Evolutionary conservation across 2,797 vertebrate genomes (phyloP), one percentile per base, ranked within the genome.

Genomic region (Melanotaenia boesemani): DNA sequence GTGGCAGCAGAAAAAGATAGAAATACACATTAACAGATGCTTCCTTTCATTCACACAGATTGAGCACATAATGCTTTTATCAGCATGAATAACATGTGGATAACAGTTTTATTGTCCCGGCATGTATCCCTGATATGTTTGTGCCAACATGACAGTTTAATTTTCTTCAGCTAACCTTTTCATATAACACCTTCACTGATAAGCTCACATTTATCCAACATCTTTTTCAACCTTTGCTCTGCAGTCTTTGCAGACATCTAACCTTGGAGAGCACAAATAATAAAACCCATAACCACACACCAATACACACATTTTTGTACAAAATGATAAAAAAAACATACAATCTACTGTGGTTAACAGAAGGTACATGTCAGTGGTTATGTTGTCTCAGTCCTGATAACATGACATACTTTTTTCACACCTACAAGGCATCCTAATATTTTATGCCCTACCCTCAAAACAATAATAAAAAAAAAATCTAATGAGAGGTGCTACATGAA

Each of bases 151-250:
- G 83, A 86, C 83, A 84, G 81, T 67, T 88, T 84, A 52, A 86
- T 88, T 84, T 84, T 67, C 76, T 76, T 28, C 48, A 5, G 48
- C 30, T 78, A 74, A 80, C 77, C 79, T 84, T 82, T 74, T 63
- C 63, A 74, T 58, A 15, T 4, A 28, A 70, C 56, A 46, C 37
- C 8, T 48, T 70, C 18, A 2, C 65, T 59, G 81, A 88, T 86
- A 72, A 82, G 30, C 66, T 34, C 72, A 46, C 64, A 50, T 41
- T 30, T 34, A 54, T 32, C 13, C 2, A 4, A 6, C 34, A 12
- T 5, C 34, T 3, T 37, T 44, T 18, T 12, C 62, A 9, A 36
- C 30, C 9, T 68, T 64, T 61, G n/a, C 32, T 48, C 13, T 56
- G 2, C 54, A 44, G 48, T 36, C 30, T 20, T 63, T 57, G 13